Evolutionary conservation across 92 coral and sea anemone genomes (phyloP).

Genomic region (Heliopora coerulea): DNA sequence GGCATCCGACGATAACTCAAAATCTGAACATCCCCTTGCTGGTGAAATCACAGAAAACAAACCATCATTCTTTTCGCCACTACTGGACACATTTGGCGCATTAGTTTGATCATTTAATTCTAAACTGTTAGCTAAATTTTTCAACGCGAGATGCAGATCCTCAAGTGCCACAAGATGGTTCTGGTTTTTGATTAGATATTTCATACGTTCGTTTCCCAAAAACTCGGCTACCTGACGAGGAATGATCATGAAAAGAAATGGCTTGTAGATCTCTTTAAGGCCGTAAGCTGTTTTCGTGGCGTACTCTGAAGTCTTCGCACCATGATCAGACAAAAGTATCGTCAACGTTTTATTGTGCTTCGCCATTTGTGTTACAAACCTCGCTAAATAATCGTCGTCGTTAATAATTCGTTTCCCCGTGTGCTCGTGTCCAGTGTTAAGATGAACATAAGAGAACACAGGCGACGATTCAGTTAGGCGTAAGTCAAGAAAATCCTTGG

Average conservation of each 20-base stretch:
- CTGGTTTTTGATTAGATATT: slow-evolving; percentile 61
- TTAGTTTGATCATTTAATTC: background rate
- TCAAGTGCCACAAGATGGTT: slow-evolving; percentile 66
- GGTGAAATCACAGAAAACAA: slow-evolving; percentile 67
- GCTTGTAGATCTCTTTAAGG: slow-evolving; percentile 77
- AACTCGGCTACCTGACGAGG: slow-evolving; percentile 74
- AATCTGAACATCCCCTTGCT: slow-evolving; percentile 77
- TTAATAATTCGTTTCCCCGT: slow-evolving; percentile 74
- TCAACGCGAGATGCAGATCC: slow-evolving; percentile 67
- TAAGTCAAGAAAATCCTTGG: slow-evolving; percentile 48
- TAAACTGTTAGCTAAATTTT: slow-evolving; percentile 45
- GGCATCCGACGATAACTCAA: slow-evolving; percentile 63
- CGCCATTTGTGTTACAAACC: slow-evolving; percentile 64
- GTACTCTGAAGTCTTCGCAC: slow-evolving; percentile 78
- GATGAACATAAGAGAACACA: slow-evolving; percentile 68
- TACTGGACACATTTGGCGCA: slow-evolving; percentile 2
- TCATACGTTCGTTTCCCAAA: slow-evolving; percentile 67
- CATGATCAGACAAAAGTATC: slow-evolving; percentile 83
- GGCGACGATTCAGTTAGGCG: slow-evolving; percentile 35
- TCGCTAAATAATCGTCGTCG: slow-evolving; percentile 65
- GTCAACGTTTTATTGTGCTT: slow-evolving; percentile 68
- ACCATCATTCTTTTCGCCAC: slow-evolving; percentile 49
- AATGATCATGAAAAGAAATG: slow-evolving; percentile 80
- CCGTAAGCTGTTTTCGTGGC: slow-evolving; percentile 71
- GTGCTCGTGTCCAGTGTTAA: slow-evolving; percentile 83